Conservation (phyloP, 2,113 vertebrate genomes). For the Sinocyclocheilus anophthalmus region DNA sequence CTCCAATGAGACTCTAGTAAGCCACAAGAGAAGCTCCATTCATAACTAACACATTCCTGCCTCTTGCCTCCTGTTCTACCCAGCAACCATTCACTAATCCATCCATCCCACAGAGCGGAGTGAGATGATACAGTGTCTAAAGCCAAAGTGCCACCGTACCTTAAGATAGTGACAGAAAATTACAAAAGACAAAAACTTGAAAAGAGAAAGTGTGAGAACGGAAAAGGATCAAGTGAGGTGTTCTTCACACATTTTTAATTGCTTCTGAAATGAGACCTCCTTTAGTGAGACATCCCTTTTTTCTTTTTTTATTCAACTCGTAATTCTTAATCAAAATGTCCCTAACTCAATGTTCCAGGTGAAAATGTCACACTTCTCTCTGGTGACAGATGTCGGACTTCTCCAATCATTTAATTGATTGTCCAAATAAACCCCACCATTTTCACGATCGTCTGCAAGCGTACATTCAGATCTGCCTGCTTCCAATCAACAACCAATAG, state of each 20-base stretch:
- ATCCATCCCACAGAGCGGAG: constrained; percentile 35
- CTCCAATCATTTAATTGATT: background rate
- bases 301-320: too few relatives aligned
- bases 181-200: background rate
- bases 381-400: background rate
- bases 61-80: constrained; percentile 73
- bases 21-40: constrained; percentile 70
- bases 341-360: background rate
- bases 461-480: background rate
- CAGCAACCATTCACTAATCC: constrained; percentile 77
- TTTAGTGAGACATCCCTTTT: background rate
- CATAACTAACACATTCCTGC: constrained; percentile 81
- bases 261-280: constrained; percentile 55
- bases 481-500: background rate
- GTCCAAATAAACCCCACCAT: background rate
- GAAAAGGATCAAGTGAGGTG: constrained; percentile 13
- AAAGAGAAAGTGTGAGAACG: constrained; percentile 18
- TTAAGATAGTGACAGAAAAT: background rate
- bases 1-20: constrained; percentile 29
- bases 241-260: constrained; percentile 73
- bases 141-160: constrained; percentile 40
- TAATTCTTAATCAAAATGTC: too few relatives aligned
- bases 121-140: constrained; percentile 45
- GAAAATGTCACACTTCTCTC: background rate
- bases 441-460: background rate